Conservation (phyloP, 2,797 vertebrate genomes). For the Morelia viridis region DNA sequence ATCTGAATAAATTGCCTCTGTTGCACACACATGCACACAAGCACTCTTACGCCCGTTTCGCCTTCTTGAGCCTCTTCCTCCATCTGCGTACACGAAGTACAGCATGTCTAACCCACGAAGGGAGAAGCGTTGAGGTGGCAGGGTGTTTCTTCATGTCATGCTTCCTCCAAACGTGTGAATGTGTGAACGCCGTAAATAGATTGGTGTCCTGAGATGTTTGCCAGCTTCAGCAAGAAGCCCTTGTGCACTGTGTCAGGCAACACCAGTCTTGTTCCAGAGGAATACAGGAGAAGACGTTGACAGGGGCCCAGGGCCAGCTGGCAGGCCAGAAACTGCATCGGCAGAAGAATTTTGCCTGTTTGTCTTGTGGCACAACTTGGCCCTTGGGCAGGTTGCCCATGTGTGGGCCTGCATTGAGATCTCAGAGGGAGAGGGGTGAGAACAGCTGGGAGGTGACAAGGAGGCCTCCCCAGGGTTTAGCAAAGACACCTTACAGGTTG, state of each 20-base stretch:
- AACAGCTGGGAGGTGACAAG: neutral
- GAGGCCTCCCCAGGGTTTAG: neutral
- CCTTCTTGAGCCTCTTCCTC: neutral
- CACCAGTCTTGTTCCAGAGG: neutral
- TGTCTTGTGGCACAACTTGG: neutral
- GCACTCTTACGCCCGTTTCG: neutral
- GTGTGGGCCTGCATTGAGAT: neutral
- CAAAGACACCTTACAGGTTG: neutral
- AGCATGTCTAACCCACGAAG: fast-evolving
- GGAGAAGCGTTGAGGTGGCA: fast-evolving
- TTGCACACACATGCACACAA: neutral
- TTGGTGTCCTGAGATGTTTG: neutral
- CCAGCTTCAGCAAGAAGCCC: neutral
- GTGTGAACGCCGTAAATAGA: neutral
- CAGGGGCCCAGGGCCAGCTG: fast-evolving
- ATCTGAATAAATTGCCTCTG: neutral
- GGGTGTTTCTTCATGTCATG: neutral
- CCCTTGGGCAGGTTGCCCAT: neutral
- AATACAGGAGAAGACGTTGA: neutral
- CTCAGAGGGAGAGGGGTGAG: neutral
- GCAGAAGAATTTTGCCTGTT: fast-evolving
- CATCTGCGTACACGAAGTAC: neutral
- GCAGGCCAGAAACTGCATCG: neutral
- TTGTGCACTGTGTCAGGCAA: neutral
- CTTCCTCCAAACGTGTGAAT: fast-evolving